Conservation (phyloP, 2,797 vertebrate species). For the Hydrophis major region DNA sequence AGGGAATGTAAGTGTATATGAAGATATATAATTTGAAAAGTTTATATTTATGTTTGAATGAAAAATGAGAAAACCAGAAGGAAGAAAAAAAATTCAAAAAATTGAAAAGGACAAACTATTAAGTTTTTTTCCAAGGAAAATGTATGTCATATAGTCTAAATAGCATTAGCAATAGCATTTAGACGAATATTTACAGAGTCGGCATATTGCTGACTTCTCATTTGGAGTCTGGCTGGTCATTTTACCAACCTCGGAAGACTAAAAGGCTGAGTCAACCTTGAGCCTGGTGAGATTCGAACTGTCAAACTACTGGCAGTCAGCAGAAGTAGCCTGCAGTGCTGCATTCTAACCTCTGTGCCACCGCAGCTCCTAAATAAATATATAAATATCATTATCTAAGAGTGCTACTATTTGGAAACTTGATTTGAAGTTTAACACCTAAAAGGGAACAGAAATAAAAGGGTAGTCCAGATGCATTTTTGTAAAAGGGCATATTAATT, state of each 20-base stretch:
- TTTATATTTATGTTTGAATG: background rate
- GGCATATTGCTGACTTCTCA: background rate
- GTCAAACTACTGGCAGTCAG: background rate
- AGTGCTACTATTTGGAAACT: slow-evolving; percentile 2
- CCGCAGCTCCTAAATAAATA: background rate
- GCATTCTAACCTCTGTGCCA: background rate
- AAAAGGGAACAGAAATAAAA: slow-evolving; percentile 6
- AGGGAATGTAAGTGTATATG: background rate
- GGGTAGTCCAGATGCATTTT: background rate
- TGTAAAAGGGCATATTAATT: background rate
- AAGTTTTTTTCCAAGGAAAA: background rate
- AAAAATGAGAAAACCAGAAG: slow-evolving; percentile 1
- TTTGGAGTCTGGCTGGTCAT: background rate
- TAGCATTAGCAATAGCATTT: background rate
- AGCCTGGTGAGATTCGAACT: background rate
- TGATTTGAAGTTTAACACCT: background rate
- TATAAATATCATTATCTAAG: slow-evolving; percentile 36
- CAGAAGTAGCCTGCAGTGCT: background rate
- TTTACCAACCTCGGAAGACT: background rate
- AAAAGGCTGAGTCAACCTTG: background rate
- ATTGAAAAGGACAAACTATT: slow-evolving; percentile 6
- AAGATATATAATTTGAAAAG: background rate
- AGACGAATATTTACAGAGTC: background rate
- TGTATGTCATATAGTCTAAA: background rate
- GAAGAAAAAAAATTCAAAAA: background rate